Percentiles rank a stretch among this genome's conserved stretches.
These are phyloP conservation scores for Drosophila stalkeri DNA, from an alignment of 2,888 invertebrate species.

Conservation along the genomic window DNA sequence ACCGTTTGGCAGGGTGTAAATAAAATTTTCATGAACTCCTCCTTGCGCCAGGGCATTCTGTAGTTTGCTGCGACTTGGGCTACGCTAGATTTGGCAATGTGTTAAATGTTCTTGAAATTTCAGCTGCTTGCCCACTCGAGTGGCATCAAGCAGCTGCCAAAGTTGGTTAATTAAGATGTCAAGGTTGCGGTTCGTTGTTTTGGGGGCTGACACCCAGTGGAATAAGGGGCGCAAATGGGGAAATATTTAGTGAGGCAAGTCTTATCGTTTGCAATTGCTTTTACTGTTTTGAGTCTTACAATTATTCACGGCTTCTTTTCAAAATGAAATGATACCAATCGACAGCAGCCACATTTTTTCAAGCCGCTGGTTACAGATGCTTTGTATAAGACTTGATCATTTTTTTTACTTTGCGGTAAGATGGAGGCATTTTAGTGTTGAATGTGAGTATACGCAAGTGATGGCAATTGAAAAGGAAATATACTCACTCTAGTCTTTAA, in stretches of 20 bases:
- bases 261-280: neutral
- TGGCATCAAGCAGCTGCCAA: conserved; percentile 65
- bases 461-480: too few relatives aligned
- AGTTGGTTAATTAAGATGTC: conserved; percentile 77
- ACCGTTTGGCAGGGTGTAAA: conserved; percentile 80
- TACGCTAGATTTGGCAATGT: conserved; percentile 79
- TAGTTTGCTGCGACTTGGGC: conserved; percentile 50
- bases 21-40: conserved; percentile 80
- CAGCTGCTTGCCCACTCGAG: conserved; percentile 64
- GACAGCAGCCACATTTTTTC: too few relatives aligned
- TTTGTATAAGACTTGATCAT: neutral
- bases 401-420: neutral
- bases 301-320: neutral
- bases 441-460: too few relatives aligned
- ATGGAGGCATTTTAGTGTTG: too few relatives aligned
- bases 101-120: conserved; percentile 80
- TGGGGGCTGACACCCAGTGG: conserved; percentile 13
- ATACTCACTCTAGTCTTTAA: too few relatives aligned
- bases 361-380: too few relatives aligned
- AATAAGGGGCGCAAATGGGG: neutral
- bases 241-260: neutral
- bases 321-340: neutral
- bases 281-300: neutral
- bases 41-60: conserved; percentile 50
- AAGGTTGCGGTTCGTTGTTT: conserved; percentile 56